Evolutionary conservation across 2,797 vertebrate species (phyloP).

Genomic region (Nyctalus aviator): DNA sequence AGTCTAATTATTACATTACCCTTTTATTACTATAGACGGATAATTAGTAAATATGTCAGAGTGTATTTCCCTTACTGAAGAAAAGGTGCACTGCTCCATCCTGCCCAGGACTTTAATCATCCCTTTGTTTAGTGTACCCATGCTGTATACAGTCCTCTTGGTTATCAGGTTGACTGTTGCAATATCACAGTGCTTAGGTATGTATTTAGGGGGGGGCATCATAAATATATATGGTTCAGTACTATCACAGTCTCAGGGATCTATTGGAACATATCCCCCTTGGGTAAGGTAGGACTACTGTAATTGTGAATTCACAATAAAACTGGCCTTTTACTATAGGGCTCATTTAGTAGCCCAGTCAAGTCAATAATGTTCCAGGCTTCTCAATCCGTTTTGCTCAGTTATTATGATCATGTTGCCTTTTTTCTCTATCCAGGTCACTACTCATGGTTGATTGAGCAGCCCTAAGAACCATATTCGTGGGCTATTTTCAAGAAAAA

Average conservation of each 20-base stretch:
- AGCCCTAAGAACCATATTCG: not conserved
- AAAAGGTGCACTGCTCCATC: not conserved
- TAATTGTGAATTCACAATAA: not conserved
- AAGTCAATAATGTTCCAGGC: not conserved
- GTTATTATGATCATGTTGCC: not conserved
- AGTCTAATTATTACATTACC: no score
- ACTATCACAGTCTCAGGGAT: not conserved
- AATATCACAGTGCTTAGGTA: not conserved
- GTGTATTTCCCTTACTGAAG: not conserved
- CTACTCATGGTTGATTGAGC: not conserved
- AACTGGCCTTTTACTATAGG: not conserved
- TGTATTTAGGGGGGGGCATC: not conserved
- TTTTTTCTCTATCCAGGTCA: not conserved
- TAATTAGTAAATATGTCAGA: not conserved
- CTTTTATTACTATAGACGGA: no score
- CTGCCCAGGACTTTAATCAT: not conserved
- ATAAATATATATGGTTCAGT: not conserved
- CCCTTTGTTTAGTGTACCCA: not conserved
- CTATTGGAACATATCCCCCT: not conserved
- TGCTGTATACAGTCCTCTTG: no score
- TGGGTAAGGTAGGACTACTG: not conserved
- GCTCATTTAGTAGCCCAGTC: not conserved
- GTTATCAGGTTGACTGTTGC: not conserved
- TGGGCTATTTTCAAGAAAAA: not conserved
- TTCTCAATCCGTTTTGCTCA: not conserved